Evolutionary conservation across 2,888 invertebrate genomes (phyloP), one percentile per base, ranked within the genome.

Genomic region (Notodromas monacha): DNA sequence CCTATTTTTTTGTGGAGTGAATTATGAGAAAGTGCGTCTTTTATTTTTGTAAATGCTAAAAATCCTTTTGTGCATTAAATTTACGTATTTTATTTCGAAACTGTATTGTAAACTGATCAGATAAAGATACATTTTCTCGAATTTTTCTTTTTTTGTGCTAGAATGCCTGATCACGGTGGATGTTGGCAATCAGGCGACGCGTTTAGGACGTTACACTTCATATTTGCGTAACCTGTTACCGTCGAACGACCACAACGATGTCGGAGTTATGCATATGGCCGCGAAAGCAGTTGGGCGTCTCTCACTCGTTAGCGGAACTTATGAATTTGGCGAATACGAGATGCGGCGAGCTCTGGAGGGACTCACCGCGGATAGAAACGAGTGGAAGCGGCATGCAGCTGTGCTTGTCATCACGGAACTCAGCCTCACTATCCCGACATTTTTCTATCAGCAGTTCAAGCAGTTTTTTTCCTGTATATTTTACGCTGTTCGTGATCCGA

Each of bases 271-370:
- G 74, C 84, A 89, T 53, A 57, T 89, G 39, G 79, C 86, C 3
- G 84, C 89, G 2, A 74, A 77, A 45, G 86, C 89, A 3, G 68
- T 92, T 38, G 89, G 86, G 1, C 72, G 74, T 39, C 54, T 96
- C 31, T 86, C 86, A 2, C 60, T 79, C 13, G 45, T 51, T 1
- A 52, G 53, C 4, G 38, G 37, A 14, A 77, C 81, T 0, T 79
- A 77, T 47, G 84, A 86, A 45, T 84, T 86, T 46, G 84, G 92
- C n/a, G 86, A 89, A 43, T 84, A 84, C 54, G 86, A 89, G 52
- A 77, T 89, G 2, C 81, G 81, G 47, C 59, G 76, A 43, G 79
- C 89, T 2, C 73, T 84, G 46, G 92, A 92, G 47, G 86, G 81
- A 81, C 56, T 92, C 4, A 67, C 69, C 14, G 73, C 70, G 30